These are phyloP conservation scores for Cavia aperea DNA, from an alignment of 2,113 vertebrate species.

Conservation along the genomic window DNA sequence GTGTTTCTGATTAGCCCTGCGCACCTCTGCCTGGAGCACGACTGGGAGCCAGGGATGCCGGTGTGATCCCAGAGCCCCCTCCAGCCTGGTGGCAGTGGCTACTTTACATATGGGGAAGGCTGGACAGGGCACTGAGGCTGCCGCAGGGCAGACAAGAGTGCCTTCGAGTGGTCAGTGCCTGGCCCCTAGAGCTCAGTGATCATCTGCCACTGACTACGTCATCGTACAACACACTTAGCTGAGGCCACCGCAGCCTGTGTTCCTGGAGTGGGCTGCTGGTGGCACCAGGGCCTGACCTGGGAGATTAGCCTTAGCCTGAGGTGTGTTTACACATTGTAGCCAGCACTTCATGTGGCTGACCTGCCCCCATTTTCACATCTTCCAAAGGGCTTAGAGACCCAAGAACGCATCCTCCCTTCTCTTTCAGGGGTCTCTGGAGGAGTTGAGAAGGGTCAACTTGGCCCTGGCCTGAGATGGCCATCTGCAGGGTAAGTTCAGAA, in stretches of 20 bases:
- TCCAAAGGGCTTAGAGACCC: conserved; percentile 55
- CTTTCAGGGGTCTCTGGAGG: conserved; percentile 36
- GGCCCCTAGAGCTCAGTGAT: not conserved
- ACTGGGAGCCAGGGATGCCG: conserved; percentile 66
- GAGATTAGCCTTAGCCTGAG: conserved; percentile 58
- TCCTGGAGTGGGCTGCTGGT: not conserved
- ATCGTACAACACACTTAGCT: not conserved
- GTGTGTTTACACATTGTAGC: conserved; percentile 62
- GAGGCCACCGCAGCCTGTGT: not conserved
- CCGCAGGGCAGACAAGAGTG: not conserved
- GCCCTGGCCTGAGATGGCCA: conserved; percentile 7
- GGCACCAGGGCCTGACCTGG: conserved; percentile 56
- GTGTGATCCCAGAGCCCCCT: not conserved
- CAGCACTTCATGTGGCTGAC: conserved; percentile 60
- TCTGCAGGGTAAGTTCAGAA: not conserved
- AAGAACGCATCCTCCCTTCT: not conserved
- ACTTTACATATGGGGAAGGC: not conserved
- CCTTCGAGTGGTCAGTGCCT: not conserved
- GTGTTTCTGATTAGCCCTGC: conserved; percentile 83
- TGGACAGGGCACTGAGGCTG: not conserved
- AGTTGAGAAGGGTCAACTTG: not conserved
- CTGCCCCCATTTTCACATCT: conserved; percentile 69
- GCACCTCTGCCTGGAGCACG: conserved; percentile 72
- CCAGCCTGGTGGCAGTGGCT: not conserved
- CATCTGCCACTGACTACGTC: not conserved